A percentile compares a stretch with the other conserved stretches of the same genome.
Conservation (phyloP, 2,113 vertebrate genomes). For the Zapus hudsonius region DNA sequence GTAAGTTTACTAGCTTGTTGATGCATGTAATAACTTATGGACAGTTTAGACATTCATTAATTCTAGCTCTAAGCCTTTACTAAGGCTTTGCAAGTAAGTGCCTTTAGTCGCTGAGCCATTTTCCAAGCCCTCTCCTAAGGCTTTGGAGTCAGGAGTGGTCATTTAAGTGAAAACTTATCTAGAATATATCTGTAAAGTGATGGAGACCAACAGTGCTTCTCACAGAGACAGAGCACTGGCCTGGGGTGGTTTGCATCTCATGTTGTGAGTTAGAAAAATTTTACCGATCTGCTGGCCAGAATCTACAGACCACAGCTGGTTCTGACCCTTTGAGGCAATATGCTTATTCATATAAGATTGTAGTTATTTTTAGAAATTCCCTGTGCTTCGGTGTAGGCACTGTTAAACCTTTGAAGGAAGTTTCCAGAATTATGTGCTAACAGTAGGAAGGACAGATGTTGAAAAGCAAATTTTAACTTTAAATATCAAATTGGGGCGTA, state of each 20-base stretch:
- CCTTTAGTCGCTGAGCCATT: too few relatives aligned
- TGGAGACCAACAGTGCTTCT: neutral
- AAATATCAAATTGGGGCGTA: slow-evolving; percentile 57
- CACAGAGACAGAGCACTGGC: slow-evolving; percentile 24
- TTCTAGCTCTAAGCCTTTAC: neutral
- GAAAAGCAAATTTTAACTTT: slow-evolving; percentile 56
- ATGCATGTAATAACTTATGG: slow-evolving; percentile 1
- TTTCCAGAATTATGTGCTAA: slow-evolving; percentile 50
- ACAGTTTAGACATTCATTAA: slow-evolving; percentile 38
- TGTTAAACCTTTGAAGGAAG: neutral
- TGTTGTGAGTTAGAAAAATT: slow-evolving; percentile 57
- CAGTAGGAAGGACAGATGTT: slow-evolving; percentile 44
- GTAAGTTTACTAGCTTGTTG: neutral
- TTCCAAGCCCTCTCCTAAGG: neutral
- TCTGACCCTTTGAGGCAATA: slow-evolving; percentile 9
- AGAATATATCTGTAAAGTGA: neutral
- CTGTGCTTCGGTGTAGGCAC: slow-evolving; percentile 19
- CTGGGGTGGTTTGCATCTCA: slow-evolving; percentile 23
- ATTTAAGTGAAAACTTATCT: slow-evolving; percentile 24
- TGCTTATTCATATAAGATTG: slow-evolving; percentile 13
- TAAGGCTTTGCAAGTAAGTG: neutral
- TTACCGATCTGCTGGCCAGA: slow-evolving; percentile 57
- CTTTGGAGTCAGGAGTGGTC: slow-evolving; percentile 43
- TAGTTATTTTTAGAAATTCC: slow-evolving; percentile 42
- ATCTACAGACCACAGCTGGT: slow-evolving; percentile 56